Evolutionary conservation across 2,113 vertebrate species (phyloP).

Genomic region (Butastur rufipennis): DNA sequence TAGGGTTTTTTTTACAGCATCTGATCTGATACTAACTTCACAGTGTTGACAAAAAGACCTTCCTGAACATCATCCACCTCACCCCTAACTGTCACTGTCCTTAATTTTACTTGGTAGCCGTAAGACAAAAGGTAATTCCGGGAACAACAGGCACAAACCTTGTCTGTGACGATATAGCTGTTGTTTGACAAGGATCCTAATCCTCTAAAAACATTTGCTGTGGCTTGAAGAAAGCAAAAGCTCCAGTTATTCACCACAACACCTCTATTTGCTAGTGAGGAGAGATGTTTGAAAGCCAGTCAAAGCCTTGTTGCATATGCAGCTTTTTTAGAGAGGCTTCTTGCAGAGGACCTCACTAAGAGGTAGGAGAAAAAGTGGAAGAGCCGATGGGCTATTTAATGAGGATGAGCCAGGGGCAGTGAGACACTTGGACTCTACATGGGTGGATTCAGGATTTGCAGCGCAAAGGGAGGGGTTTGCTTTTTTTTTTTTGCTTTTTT

Average conservation of each 20-base stretch:
- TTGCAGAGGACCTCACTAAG: background rate
- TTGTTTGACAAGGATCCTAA: background rate
- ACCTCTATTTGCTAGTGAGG: background rate
- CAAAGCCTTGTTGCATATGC: background rate
- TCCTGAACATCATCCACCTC: background rate
- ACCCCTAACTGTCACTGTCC: background rate
- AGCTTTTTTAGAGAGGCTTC: background rate
- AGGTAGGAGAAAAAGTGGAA: background rate
- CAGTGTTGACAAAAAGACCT: background rate
- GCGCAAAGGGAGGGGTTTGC: background rate
- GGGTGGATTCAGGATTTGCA: background rate
- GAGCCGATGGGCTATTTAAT: background rate
- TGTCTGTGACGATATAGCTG: background rate
- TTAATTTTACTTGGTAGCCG: background rate
- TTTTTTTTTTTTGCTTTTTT: background rate
- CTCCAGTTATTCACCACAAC: background rate
- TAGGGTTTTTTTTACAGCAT: background rate
- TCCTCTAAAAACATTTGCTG: background rate
- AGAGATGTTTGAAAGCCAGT: background rate
- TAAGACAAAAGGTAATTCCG: background rate
- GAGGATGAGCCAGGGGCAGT: background rate
- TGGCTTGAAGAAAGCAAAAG: background rate
- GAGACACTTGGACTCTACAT: background rate
- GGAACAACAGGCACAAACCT: background rate
- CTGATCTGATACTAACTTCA: background rate